Conservation (phyloP, 2,113 vertebrate genomes). For the Acrocephalus kingi region DNA sequence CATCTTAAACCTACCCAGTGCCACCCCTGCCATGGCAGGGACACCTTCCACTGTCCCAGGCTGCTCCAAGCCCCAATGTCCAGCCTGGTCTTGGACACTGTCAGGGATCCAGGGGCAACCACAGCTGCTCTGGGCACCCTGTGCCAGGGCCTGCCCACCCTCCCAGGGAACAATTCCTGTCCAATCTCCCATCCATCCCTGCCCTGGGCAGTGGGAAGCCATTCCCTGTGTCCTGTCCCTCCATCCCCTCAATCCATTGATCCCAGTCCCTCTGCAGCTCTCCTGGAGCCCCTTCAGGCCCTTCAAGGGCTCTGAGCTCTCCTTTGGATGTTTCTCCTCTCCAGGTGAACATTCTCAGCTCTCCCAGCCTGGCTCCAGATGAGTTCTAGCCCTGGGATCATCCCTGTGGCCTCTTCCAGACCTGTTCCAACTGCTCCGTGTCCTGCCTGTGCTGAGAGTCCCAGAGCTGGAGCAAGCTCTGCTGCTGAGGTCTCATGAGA, state of each 20-base stretch:
- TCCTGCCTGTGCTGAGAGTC: background rate
- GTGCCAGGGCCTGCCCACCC: background rate
- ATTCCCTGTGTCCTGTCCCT: background rate
- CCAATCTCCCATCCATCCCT: background rate
- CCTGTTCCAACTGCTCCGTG: accelerated
- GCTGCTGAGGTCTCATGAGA: background rate
- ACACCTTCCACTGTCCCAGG: background rate
- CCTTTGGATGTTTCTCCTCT: background rate
- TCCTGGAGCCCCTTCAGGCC: background rate
- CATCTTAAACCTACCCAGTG: accelerated
- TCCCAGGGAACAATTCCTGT: accelerated
- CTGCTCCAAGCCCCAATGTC: background rate
- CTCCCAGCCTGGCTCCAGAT: background rate
- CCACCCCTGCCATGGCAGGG: background rate
- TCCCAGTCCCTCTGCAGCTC: background rate
- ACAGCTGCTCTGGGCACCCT: background rate
- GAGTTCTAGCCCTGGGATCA: background rate
- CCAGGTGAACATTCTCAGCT: accelerated
- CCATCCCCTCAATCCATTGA: background rate
- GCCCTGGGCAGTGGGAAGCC: background rate
- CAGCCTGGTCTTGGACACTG: background rate
- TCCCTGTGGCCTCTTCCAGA: accelerated
- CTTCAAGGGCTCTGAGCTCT: background rate
- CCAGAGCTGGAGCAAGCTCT: background rate
- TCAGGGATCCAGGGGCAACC: background rate